phyloP scores from a whole-genome alignment of 2,113 vertebrate genomes.

The human region DNA sequence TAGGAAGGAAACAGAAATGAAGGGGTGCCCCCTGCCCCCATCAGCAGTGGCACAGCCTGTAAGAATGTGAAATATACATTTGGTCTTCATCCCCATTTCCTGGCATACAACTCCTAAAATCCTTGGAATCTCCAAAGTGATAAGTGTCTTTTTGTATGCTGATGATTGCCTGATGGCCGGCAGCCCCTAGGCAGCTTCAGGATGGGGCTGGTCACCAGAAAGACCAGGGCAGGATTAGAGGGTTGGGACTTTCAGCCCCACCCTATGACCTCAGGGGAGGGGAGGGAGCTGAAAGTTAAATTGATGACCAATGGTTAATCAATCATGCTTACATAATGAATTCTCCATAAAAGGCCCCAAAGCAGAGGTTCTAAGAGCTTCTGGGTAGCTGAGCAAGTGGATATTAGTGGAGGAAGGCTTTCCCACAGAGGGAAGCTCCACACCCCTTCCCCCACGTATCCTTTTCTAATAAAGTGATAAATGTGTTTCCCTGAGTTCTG shows the following conservation, averaged over 20 bases:
- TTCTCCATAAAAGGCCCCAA: neutral
- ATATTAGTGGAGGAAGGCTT: neutral
- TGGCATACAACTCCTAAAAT: neutral
- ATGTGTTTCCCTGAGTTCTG: too few species aligned
- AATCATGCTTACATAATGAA: neutral
- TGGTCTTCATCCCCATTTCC: neutral
- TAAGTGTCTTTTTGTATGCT: neutral
- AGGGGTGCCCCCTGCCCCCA: too few species aligned
- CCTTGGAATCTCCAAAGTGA: neutral
- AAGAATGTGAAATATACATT: neutral
- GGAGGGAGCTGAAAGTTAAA: neutral
- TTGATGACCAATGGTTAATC: neutral
- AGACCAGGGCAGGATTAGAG: neutral
- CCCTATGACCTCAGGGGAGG: neutral
- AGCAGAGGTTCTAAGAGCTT: neutral
- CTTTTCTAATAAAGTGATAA: too few species aligned
- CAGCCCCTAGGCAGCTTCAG: neutral
- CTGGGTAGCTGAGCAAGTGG: neutral
- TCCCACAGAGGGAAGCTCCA: neutral
- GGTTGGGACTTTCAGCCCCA: neutral
- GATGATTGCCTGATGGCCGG: neutral
- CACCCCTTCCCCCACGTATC: too few species aligned
- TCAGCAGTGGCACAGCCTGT: neutral
- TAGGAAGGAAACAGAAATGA: neutral
- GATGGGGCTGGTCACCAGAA: neutral